These are phyloP conservation scores for Brachyopa scutellaris DNA, from an alignment of 2,888 invertebrate genomes.

Conservation along the genomic window DNA sequence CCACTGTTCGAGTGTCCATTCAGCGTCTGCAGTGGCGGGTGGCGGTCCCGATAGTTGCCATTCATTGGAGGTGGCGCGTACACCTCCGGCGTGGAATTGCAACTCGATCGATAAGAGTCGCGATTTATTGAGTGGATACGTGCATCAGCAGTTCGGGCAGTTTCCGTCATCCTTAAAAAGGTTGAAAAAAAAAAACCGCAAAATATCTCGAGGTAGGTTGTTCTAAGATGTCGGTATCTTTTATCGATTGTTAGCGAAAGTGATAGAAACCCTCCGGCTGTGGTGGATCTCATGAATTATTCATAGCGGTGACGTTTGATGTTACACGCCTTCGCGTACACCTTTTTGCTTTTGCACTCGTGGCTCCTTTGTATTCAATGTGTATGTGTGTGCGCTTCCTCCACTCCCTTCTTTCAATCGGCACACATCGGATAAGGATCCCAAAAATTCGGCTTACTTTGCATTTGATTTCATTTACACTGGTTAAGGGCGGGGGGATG, in stretches of 20 bases:
- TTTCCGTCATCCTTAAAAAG: slow-evolving; percentile 58
- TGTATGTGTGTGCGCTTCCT: not conserved
- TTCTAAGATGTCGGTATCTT: slow-evolving; percentile 20
- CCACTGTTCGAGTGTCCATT: slow-evolving; percentile 78
- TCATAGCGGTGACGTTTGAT: slow-evolving; percentile 37
- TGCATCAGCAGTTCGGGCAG: slow-evolving; percentile 43
- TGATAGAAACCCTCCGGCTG: slow-evolving; percentile 31
- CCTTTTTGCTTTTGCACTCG: not conserved
- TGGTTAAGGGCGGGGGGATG: not conserved
- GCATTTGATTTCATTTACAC: slow-evolving; percentile 38
- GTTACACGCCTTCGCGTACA: slow-evolving; percentile 10
- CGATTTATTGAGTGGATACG: slow-evolving; percentile 60
- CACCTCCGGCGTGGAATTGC: slow-evolving; percentile 64
- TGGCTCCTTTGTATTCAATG: not conserved
- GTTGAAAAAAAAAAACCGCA: not conserved
- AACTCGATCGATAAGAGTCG: slow-evolving; percentile 60
- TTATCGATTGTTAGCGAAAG: slow-evolving; percentile 35
- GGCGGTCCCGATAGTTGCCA: slow-evolving; percentile 74
- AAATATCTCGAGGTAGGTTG: slow-evolving; percentile 51
- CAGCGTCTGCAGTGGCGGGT: slow-evolving; percentile 77
- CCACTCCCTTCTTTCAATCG: slow-evolving; percentile 9
- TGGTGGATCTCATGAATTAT: slow-evolving; percentile 66
- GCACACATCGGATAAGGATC: slow-evolving; percentile 8
- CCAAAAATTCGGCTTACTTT: slow-evolving; percentile 31
- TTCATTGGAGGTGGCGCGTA: slow-evolving; percentile 58